phyloP scores from a whole-genome alignment of 2,797 vertebrate species.

The Oreonectes daqikongensis region DNA sequence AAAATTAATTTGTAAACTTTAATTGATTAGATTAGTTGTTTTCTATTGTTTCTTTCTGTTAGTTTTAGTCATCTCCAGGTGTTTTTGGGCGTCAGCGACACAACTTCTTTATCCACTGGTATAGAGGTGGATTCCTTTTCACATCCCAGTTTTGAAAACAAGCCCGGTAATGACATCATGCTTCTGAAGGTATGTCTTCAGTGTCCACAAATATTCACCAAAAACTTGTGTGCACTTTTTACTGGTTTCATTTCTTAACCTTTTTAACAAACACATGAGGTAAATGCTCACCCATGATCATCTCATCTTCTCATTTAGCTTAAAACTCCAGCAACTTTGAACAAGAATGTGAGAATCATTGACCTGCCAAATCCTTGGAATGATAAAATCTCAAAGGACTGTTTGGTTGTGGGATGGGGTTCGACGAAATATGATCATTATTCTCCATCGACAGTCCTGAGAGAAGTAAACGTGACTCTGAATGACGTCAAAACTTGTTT shows the following conservation, averaged over 20 bases:
- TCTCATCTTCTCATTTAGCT: conserved; percentile 52
- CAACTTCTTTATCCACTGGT: fast-evolving
- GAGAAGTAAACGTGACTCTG: conserved; percentile 62
- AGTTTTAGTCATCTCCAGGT: conserved; percentile 38
- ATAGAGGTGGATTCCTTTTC: not conserved
- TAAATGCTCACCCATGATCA: not conserved
- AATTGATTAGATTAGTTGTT: too few relatives aligned
- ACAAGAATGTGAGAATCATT: conserved; percentile 26
- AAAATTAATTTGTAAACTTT: not conserved
- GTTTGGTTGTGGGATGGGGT: conserved; percentile 65
- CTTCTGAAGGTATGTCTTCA: conserved; percentile 65
- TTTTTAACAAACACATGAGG: not conserved
- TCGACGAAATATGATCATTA: fast-evolving
- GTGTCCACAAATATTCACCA: not conserved
- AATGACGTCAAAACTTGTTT: fast-evolving
- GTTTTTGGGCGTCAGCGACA: conserved; percentile 50
- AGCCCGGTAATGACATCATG: conserved; percentile 61
- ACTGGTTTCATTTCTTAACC: too few relatives aligned
- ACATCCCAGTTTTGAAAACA: not conserved
- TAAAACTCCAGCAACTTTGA: conserved; percentile 34
- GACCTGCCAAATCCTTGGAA: not conserved
- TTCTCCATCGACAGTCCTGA: fast-evolving
- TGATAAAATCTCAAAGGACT: not conserved
- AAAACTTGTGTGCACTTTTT: too few relatives aligned
- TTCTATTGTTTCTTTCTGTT: not conserved